phyloP scores from a whole-genome alignment of 2,797 vertebrate genomes.

The Eupleurogrammus muticus region DNA sequence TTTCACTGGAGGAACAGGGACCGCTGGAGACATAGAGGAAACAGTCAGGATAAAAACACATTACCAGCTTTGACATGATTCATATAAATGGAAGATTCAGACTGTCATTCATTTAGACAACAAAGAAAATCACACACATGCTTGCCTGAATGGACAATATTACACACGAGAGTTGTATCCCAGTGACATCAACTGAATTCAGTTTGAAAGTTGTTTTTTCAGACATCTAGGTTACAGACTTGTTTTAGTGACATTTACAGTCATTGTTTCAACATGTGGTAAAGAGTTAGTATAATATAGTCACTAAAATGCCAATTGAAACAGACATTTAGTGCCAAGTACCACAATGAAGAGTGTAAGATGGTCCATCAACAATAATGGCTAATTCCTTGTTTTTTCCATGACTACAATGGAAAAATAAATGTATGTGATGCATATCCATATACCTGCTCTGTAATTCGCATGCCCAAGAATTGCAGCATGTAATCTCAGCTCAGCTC shows the following conservation, averaged over 20 bases:
- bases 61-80: slow-evolving; percentile 57
- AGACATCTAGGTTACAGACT: no score
- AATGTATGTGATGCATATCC: no score
- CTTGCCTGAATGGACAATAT: slow-evolving; percentile 5
- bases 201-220: neutral
- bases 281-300: neutral
- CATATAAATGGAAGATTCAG: slow-evolving; percentile 45
- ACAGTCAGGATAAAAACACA: slow-evolving; percentile 59
- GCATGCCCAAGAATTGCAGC: no score
- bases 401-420: no score
- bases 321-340: no score
- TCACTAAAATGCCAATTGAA: no score
- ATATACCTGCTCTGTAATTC: no score
- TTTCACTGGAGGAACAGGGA: slow-evolving; percentile 67
- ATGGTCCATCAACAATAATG: no score
- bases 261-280: neutral
- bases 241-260: neutral
- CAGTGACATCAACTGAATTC: neutral
- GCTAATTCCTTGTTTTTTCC: no score
- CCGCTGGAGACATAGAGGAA: slow-evolving; percentile 63
- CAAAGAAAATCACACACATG: slow-evolving; percentile 9
- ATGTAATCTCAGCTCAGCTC: no score
- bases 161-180: neutral
- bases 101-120: slow-evolving; percentile 15
- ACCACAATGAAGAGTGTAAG: no score